Base-by-base conservation (phyloP, 1,140 invertebrate species). In the Saccostrea echinata region DNA sequence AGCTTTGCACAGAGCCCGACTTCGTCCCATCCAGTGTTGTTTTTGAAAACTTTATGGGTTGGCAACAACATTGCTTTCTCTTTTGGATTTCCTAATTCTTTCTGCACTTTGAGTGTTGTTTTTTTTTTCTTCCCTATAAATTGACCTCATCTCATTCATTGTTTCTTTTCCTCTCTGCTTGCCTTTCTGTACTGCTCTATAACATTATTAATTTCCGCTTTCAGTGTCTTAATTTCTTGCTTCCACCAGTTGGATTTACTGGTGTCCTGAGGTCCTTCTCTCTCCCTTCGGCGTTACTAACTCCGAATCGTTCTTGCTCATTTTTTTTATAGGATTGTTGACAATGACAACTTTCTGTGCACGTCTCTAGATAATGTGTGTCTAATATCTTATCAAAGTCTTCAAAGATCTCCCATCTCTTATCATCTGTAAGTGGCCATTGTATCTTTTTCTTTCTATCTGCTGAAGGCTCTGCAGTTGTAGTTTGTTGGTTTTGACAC, bases 321-420 rank as follows among this genome's bases (percentile, higher is more conserved):
- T 51, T 16, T 21, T 27, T 24, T 24, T 76, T 8, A 1, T 52
- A 64, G 8, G 11, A 88, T 55, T 76, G 64, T 68, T 84, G 82
- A 27, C 24, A 88, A 9, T 88, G 68, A 52, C 57, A 84, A 3
- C 43, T 88, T 88, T 51, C 71, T 71, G 57, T 88, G 64, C 53
- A 61, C 30, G 27, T 16, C 51, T 3, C 24, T 18, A 35, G 55
- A n/a, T n/a, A n/a, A n/a, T n/a, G n/a, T n/a, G n/a, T n/a, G n/a
- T n/a, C n/a, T n/a, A n/a, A 35, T 21, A 84, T 88, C 33, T 88
- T 81, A 16, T 86, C 85, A 30, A 81, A 52, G 18, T 88, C 18
- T 21, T 61, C 80, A 83, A 84, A 84, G 43, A 27, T 33, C 51
- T 55, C 85, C 61, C 61, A 88, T 80, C 82, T 88, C 68, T 30